Percentiles rank a stretch among this genome's conserved stretches.
phyloP scores from a whole-genome alignment of 2,888 invertebrate species.

The Fragum fragum region DNA sequence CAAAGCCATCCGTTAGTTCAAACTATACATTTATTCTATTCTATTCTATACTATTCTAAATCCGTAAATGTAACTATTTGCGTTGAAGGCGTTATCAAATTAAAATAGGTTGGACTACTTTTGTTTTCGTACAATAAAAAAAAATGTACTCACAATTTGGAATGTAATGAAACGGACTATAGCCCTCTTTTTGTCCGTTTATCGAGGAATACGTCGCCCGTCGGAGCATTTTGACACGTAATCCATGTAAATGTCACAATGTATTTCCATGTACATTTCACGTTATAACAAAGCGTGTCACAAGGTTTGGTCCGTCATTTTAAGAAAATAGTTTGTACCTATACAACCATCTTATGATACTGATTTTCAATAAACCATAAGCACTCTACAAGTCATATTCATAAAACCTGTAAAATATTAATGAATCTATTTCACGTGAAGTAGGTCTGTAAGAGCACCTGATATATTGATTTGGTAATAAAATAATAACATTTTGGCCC shows the following conservation, averaged over 20 bases:
- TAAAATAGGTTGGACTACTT: too few relatives aligned
- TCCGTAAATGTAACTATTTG: too few relatives aligned
- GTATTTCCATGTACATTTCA: conserved; percentile 5
- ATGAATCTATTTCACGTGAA: conserved; percentile 1
- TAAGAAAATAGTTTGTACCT: background rate
- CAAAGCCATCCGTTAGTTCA: too few relatives aligned
- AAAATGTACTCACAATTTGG: conserved; percentile 14
- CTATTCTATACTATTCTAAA: too few relatives aligned
- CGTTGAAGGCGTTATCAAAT: too few relatives aligned
- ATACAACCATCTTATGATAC: background rate
- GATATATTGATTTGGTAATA: too few relatives aligned
- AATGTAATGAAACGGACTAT: background rate
- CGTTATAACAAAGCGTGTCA: background rate
- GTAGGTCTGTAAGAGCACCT: background rate
- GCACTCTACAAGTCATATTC: background rate
- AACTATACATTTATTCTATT: too few relatives aligned
- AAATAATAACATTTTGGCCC: too few relatives aligned
- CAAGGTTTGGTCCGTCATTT: background rate
- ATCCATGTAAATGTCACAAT: conserved; percentile 20
- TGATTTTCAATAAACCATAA: background rate
- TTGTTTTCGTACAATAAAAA: too few relatives aligned
- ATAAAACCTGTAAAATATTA: background rate
- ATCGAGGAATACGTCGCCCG: conserved; percentile 20
- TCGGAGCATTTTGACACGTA: conserved; percentile 9
- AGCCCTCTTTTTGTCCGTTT: conserved; percentile 19